Conservation (phyloP, 2,113 vertebrate genomes). For the Paradisaea rubra region DNA sequence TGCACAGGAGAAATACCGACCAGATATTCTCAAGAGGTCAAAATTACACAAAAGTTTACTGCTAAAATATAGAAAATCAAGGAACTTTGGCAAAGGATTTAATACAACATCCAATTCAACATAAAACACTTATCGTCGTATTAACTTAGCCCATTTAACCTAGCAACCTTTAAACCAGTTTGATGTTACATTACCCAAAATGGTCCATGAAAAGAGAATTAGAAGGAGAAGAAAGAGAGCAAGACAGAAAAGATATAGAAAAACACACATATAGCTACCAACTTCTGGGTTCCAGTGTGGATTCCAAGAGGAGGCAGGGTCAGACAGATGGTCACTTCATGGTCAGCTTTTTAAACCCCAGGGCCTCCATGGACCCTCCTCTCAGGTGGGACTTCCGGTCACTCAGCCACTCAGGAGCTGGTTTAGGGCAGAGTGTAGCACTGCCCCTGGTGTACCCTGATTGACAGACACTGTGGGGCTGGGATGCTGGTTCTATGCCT, state of each 20-base stretch:
- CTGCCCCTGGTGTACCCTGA: background rate
- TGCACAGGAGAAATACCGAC: background rate
- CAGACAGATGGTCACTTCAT: background rate
- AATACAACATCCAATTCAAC: background rate
- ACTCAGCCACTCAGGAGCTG: background rate
- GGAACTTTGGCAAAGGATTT: background rate
- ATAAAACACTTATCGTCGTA: background rate
- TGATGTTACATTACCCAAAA: background rate
- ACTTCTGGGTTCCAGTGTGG: background rate
- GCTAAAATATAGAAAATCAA: background rate
- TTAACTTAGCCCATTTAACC: background rate
- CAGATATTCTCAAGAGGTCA: background rate
- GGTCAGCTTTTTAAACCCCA: background rate
- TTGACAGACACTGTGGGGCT: background rate
- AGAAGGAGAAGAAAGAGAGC: background rate
- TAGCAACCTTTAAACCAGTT: background rate
- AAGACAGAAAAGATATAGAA: background rate
- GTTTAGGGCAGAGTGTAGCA: background rate
- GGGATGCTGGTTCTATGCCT: background rate
- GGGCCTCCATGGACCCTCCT: background rate
- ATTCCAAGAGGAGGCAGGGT: background rate
- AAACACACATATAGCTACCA: background rate
- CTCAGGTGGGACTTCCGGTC: background rate
- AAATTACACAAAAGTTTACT: background rate
- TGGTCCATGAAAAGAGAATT: background rate